Percentiles rank a stretch among this genome's conserved stretches.
These are phyloP conservation scores for Odiellus spinosus DNA, from an alignment of 2,888 invertebrate species.

Conservation along the genomic window DNA sequence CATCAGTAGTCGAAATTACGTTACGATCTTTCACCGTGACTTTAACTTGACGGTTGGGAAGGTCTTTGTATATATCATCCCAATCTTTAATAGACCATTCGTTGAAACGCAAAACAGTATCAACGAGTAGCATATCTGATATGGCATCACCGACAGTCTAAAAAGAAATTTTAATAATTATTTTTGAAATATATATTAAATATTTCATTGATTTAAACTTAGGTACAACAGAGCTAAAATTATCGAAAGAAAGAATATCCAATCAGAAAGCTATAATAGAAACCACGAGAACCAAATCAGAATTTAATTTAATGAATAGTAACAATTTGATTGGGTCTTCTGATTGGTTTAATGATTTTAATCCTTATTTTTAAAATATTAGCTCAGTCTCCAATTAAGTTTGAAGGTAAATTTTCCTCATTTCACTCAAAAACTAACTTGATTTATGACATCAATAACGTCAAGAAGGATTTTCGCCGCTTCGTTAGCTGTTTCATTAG, in stretches of 20 bases:
- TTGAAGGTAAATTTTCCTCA: too few species aligned
- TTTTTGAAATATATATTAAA: too few species aligned
- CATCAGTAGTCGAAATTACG: conserved; percentile 68
- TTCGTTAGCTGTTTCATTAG: conserved; percentile 27
- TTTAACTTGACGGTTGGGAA: conserved; percentile 75
- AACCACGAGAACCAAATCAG: too few species aligned
- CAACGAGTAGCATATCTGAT: conserved; percentile 85
- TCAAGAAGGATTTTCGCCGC: conserved; percentile 47
- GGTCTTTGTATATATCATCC: conserved; percentile 62
- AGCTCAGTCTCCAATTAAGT: conserved; percentile 1
- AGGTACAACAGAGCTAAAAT: too few species aligned
- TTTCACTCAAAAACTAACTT: conserved; percentile 37
- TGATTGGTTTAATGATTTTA: too few species aligned
- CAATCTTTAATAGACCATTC: conserved; percentile 67
- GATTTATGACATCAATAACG: conserved; percentile 72
- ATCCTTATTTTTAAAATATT: too few species aligned
- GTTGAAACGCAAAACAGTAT: conserved; percentile 64
- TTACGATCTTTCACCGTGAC: conserved; percentile 68
- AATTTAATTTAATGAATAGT: too few species aligned
- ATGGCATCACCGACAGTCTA: conserved; percentile 89
- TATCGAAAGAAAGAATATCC: background rate
- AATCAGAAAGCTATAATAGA: too few species aligned
- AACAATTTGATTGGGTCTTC: too few species aligned
- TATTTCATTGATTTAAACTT: too few species aligned
- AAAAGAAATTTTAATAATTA: background rate